Base-by-base conservation (phyloP, 2,888 invertebrate species). In the Apamea monoglypha region DNA sequence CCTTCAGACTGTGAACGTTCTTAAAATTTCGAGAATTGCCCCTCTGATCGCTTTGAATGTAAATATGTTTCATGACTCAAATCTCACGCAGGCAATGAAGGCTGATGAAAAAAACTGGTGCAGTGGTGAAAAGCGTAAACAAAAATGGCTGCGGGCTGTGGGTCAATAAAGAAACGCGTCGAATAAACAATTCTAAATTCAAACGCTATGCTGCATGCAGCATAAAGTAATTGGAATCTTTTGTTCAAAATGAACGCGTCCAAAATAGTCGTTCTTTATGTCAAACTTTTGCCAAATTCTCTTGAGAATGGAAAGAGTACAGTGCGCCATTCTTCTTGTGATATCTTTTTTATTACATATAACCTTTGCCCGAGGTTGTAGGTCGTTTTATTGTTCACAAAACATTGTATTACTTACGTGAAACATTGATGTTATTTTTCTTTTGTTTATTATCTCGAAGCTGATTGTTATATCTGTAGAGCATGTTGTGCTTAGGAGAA, bases 281-380 rank as follows among this genome's bases (percentile, higher is more conserved):
- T 53, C 67, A 59, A 74, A 78, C 36, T 82, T 74, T 69, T 73
- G 50, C 53, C 59, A 86, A 76, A 86, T 82, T 75, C 69, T 68
- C 29, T 83, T 47, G 25, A 59, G 78, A 84, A 78, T 53, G 59
- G 64, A 74, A 76, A 67, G 21, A 72, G 64, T 67, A 69, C 36
- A 53, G 82, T n/a, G 59, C 63, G 61, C n/a, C 71, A 75, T 83
- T 83, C 8, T 56, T 70, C 61, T 47, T 59, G 68, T 53, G 36
- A 73, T 76, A 76, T 56, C 63, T 66, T 76, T 83, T 75, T 83
- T 86, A 83, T 83, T 66, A 69, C 72, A 56, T 47, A 32, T 72
- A 81, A 72, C 82, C 29, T 66, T 64, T 36, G 12, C 29, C 36
- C 36, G 32, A 56, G 64, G n/a, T 72, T 21, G 56, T 82, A 56